These are phyloP conservation scores for Erythrocercus mccallii DNA, from an alignment of 2,113 vertebrate genomes.

Conservation along the genomic window DNA sequence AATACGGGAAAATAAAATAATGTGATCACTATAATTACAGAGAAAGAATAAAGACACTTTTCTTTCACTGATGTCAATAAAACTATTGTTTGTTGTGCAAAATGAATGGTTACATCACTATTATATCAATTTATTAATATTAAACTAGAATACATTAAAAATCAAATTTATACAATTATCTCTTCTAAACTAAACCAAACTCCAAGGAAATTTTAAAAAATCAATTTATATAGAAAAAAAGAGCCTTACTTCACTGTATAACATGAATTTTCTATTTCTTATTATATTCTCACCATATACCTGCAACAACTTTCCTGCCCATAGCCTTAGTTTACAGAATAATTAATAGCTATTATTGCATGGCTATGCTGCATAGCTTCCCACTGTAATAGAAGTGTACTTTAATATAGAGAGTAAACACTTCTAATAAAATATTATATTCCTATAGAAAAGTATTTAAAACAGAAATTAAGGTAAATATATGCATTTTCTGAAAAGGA, in stretches of 20 bases:
- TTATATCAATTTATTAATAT: background rate
- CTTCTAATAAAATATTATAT: background rate
- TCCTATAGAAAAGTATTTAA: background rate
- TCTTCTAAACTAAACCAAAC: background rate
- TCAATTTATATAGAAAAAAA: background rate
- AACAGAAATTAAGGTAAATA: background rate
- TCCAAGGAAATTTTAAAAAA: background rate
- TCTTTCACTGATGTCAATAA: constrained; percentile 29
- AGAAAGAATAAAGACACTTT: constrained; percentile 19
- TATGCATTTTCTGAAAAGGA: background rate
- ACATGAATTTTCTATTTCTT: background rate
- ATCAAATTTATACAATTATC: background rate
- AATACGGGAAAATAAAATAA: constrained; percentile 16
- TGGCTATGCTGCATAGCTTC: background rate
- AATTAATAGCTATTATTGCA: background rate
- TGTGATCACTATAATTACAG: constrained; percentile 51
- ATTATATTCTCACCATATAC: background rate
- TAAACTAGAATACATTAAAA: background rate
- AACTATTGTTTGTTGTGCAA: background rate
- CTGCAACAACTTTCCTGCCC: background rate
- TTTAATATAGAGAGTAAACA: background rate
- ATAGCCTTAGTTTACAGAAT: background rate
- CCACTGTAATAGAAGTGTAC: background rate
- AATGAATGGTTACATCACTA: background rate
- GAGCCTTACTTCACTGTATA: background rate